Percentiles rank a stretch among this genome's conserved stretches.
Evolutionary conservation across 2,113 vertebrate genomes (phyloP).

Genomic region (Equus quagga): DNA sequence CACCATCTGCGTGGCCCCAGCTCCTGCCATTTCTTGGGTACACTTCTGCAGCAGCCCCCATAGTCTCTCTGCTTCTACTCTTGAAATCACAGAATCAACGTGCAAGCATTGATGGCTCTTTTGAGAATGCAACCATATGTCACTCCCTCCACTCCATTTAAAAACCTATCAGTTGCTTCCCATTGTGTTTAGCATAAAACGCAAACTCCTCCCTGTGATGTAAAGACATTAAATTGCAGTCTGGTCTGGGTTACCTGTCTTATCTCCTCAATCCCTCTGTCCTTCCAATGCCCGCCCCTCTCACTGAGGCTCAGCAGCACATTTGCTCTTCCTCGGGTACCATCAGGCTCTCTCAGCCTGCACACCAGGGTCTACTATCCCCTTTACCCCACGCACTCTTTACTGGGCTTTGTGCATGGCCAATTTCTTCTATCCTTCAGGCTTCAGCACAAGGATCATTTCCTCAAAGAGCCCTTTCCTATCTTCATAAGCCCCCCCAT

Average conservation of each 20-base stretch:
- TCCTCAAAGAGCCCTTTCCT: background rate
- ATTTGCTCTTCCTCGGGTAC: background rate
- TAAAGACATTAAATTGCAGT: background rate
- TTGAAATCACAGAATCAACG: background rate
- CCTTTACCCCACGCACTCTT: background rate
- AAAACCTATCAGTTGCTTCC: background rate
- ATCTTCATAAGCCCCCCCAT: accelerated
- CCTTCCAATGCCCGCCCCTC: background rate
- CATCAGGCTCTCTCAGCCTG: background rate
- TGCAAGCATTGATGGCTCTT: background rate
- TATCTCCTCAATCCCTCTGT: background rate
- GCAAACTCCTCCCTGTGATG: too few species aligned
- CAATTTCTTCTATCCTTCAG: background rate
- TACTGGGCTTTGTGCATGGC: background rate
- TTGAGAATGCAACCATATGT: background rate
- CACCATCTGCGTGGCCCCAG: background rate
- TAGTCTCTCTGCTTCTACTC: background rate
- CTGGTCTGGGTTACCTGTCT: background rate
- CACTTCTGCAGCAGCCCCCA: background rate
- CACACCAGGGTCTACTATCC: background rate
- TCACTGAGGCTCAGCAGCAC: background rate
- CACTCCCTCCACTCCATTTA: background rate
- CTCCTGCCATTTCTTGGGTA: background rate
- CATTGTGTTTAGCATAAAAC: conserved; percentile 6
- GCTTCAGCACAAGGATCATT: background rate